Evolutionary conservation across 1,140 invertebrate species (phyloP).

Genomic region (Trachelipus rathkii): DNA sequence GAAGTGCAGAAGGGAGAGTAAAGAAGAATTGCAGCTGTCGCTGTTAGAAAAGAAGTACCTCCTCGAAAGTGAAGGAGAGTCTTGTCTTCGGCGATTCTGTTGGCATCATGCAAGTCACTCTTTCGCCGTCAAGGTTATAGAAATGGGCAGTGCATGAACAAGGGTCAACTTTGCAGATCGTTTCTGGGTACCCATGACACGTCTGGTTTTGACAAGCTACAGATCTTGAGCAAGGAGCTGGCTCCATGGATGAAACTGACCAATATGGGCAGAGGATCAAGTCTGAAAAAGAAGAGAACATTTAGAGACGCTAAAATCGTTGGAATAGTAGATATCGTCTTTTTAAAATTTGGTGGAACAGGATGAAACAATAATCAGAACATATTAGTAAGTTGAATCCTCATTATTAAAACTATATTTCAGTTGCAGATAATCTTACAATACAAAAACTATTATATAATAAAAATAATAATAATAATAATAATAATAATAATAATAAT

Average conservation of each 20-base stretch:
- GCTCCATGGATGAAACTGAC: conserved; percentile 45
- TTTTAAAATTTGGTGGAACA: conserved; percentile 21
- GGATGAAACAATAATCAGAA: background rate
- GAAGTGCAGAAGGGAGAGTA: no score
- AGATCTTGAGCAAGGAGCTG: conserved; percentile 48
- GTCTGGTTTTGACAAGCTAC: conserved; percentile 48
- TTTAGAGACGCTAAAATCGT: no score
- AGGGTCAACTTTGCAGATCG: conserved; percentile 51
- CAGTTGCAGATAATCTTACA: no score
- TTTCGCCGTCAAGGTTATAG: conserved; percentile 46
- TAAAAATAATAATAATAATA: no score
- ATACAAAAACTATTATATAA: no score
- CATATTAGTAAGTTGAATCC: no score
- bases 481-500: no score
- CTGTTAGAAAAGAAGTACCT: conserved; percentile 23
- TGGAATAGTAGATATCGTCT: no score
- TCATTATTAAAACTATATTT: no score
- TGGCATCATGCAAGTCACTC: conserved; percentile 33
- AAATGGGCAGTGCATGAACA: conserved; percentile 51
- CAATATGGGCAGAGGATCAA: conserved; percentile 50
- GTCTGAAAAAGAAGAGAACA: conserved; percentile 43
- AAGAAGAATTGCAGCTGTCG: no score
- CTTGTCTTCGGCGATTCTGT: conserved; percentile 39
- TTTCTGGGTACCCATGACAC: conserved; percentile 49
- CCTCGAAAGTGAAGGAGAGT: conserved; percentile 40